Base-by-base conservation (phyloP, 2,113 vertebrate genomes). In the Panthera tigris region DNA sequence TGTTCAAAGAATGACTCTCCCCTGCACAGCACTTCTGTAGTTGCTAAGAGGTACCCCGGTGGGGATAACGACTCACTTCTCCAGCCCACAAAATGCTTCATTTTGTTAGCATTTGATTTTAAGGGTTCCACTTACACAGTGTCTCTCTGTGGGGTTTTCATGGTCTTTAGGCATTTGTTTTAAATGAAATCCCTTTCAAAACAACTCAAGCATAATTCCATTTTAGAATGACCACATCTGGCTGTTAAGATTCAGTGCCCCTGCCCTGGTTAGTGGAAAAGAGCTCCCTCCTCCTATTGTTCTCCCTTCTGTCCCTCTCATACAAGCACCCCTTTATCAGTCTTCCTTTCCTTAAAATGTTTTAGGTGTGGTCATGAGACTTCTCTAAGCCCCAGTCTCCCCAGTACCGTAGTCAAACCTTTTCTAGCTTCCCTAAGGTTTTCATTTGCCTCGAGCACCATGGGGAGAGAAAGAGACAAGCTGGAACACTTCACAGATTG, bases 181-280 rank as follows among this genome's bases (percentile, higher is more conserved):
- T 31, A 25, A 85, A 52, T 52, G 13, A 83, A 83, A 83, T 65
- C 4, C 29, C n/a, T 82, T 69, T 87, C 33, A 55, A 55, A 94
- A 63, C 39, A 52, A 52, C 27, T 36, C 29, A 52, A 14, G 31
- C 16, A 41, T 63, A 39, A 1, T 7, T 87, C 81, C 15, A 45
- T 33, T 83, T 91, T 14, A 69, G 48, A 69, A 41, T 9, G 0
- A 19, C 36, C 5, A 18, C n/a, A 18, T 2, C 6, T 29, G 39
- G 18, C 41, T n/a, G 27, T 45, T 1, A 29, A 9, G 41, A 27
- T 1, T 12, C 36, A 1, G 1, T 2, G 0, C 4, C 5, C 50
- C 68, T 16, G 39, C 0, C 4, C 4, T 1, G 0, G 5, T 45
- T 27, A 29, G 16, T 69, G 19, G 65, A 41, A 4, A 5, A 79